phyloP scores from a whole-genome alignment of 2,113 vertebrate genomes.

The Rhabdornis inornatus region DNA sequence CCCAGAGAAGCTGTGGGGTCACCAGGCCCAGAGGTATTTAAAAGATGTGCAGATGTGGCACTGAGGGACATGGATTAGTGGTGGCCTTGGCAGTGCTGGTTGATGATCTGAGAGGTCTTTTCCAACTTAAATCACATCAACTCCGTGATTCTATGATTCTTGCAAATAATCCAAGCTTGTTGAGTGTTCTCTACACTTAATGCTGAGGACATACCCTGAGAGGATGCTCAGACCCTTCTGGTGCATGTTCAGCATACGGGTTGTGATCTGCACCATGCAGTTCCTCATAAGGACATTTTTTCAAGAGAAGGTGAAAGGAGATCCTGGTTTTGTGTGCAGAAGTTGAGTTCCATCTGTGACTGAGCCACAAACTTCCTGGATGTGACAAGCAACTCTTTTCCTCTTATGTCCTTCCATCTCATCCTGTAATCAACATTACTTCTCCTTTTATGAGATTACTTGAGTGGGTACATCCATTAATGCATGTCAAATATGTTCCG shows the following conservation, averaged over 20 bases:
- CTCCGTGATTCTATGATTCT: background rate
- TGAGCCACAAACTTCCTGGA: background rate
- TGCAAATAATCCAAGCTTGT: background rate
- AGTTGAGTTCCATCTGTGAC: background rate
- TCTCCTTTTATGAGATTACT: background rate
- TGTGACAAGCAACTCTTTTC: background rate
- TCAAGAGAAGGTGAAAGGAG: background rate
- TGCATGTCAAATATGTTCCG: background rate
- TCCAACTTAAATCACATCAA: background rate
- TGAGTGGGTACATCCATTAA: background rate
- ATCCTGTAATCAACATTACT: background rate
- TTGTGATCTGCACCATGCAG: background rate
- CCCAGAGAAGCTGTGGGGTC: background rate
- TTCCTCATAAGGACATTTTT: background rate
- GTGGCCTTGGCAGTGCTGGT: background rate
- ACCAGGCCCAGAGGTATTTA: background rate
- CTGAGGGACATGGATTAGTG: background rate
- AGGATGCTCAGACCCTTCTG: background rate
- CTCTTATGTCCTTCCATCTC: background rate
- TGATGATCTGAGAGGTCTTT: background rate
- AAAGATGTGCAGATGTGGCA: background rate
- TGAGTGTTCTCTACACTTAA: background rate
- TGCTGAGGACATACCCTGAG: background rate
- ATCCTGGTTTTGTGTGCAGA: background rate
- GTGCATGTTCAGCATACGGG: fast-evolving